Evolutionary conservation across 1,140 invertebrate genomes (phyloP), one percentile per base, ranked within the genome.

Genomic region (Lycorma delicatula): DNA sequence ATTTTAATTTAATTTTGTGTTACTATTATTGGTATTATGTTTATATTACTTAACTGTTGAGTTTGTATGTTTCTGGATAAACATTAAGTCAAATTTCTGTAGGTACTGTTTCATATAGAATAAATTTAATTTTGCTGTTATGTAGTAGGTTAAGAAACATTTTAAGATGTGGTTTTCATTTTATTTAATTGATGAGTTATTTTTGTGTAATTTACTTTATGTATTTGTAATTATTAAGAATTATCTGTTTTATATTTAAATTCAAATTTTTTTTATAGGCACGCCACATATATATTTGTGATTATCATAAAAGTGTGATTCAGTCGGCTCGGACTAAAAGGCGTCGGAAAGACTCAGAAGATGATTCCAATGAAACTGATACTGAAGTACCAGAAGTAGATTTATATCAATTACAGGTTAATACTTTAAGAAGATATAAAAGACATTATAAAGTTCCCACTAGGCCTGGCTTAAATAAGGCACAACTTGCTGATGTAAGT

Each of bases 241-340:
- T n/a, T n/a, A n/a, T n/a, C n/a, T n/a, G n/a, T n/a, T 47, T 12
- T 12, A 12, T 47, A 12, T 13, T 16, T n/a, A n/a, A n/a, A n/a
- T n/a, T n/a, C n/a, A n/a, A n/a, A n/a, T n/a, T 44, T 12, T 50
- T 41, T 64, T 77, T 80, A 16, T 72, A 93, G 90, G 90, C 89
- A 31, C 80, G 86, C 64, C 93, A 97, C 68, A 94, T 89, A 68
- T 97, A 97, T 71, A 98, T 98, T 66, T 97, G 95, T 77, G 94
- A 98, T 70, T 86, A 88, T 68, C 94, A 97, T 71, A 97, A 98
- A 75, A 84, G 84, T 69, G 86, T 95, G 63, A 97, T 97, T 64
- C 93, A 97, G 71, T 91, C 86, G 71, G 90, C 93, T 12, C 81
- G 93, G 61, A 87, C 85, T 3, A 87, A 93, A 63, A 83, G 90